Base-by-base conservation (phyloP, 2,888 invertebrate genomes). In the Microctonus brassicae region DNA sequence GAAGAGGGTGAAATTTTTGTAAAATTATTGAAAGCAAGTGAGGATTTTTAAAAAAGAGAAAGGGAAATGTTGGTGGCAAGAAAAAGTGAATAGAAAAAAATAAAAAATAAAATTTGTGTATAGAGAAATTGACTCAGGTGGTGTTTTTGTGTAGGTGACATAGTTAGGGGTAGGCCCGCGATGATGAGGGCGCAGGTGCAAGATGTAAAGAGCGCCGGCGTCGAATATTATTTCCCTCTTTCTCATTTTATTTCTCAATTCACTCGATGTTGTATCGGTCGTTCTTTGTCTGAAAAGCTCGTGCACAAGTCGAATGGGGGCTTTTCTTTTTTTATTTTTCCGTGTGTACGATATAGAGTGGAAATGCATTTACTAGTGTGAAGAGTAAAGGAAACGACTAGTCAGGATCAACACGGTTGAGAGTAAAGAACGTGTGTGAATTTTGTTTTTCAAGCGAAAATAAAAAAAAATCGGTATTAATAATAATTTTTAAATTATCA, bases 111-210 rank as follows among this genome's bases (percentile, higher is more conserved):
- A 29, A 34, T 11, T n/a, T 60, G 22, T 22, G 17, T 34, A 17
- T 4, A 36, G 10, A 47, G 63, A n/a, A 24, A 47, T 63, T 52
- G 42, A 47, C 63, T 63, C 63, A 63, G 63, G 63, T 63, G 47
- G 47, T 47, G 47, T 63, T 63, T 29, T 39, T 26, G 29, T 47
- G 47, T 34, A 60, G 33, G 11, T 11, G 7, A 57, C 11, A 57
- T 7, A 29, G 29, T n/a, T 24, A 22, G 34, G 11, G 24, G 17
- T 11, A 26, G 47, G n/a, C 20, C 24, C 26, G 29, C 63, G 17
- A 63, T 47, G 13, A 17, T 24, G 13, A 63, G 47, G 63, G 63
- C 63, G 63, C 63, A 63, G 63, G 63, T 63, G 63, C 63, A 47
- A 42, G 63, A 63, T 4, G 17, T 42, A 10, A 42, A 63, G 26